A percentile compares a stretch with the other conserved stretches of the same genome.
Conservation (phyloP, 2,888 invertebrate species). For the Vanessa cardui region DNA sequence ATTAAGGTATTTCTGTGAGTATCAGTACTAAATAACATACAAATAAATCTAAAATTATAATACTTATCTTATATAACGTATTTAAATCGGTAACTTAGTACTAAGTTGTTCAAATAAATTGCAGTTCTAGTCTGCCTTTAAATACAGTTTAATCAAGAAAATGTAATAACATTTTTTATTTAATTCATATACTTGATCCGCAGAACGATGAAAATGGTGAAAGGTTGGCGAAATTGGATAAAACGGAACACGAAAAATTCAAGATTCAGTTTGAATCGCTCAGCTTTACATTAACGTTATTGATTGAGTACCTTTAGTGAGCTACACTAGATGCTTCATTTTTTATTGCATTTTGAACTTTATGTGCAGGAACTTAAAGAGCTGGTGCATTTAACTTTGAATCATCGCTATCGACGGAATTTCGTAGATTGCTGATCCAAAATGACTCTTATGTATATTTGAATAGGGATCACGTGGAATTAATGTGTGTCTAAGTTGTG, state of each 20-base stretch:
- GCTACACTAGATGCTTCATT: conserved; percentile 13
- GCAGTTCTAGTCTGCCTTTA: neutral
- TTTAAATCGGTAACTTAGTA: neutral
- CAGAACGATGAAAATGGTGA: conserved; percentile 15
- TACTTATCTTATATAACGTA: too few species aligned
- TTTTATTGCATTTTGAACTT: conserved; percentile 25
- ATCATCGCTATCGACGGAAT: conserved; percentile 1
- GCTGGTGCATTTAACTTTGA: conserved; percentile 15
- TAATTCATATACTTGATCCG: conserved; percentile 14
- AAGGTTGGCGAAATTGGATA: conserved; percentile 19
- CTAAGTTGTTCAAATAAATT: neutral
- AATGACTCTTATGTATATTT: conserved; percentile 3
- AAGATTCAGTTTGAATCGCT: conserved; percentile 17
- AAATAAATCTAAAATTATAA: too few species aligned
- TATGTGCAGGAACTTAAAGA: conserved; percentile 21
- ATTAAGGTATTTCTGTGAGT: too few species aligned
- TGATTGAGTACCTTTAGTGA: conserved; percentile 25
- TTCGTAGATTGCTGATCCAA: conserved; percentile 8
- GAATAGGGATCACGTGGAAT: conserved; percentile 9
- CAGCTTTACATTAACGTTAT: conserved; percentile 23
- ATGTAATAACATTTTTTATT: conserved; percentile 4
- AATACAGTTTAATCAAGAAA: conserved; percentile 15
- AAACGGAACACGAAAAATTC: conserved; percentile 17
- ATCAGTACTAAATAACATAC: too few species aligned
- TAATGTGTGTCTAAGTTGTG: conserved; percentile 10